Evolutionary conservation across 1,140 invertebrate genomes (phyloP), one percentile per base, ranked within the genome.

Genomic region (Drosophila sp.): DNA sequence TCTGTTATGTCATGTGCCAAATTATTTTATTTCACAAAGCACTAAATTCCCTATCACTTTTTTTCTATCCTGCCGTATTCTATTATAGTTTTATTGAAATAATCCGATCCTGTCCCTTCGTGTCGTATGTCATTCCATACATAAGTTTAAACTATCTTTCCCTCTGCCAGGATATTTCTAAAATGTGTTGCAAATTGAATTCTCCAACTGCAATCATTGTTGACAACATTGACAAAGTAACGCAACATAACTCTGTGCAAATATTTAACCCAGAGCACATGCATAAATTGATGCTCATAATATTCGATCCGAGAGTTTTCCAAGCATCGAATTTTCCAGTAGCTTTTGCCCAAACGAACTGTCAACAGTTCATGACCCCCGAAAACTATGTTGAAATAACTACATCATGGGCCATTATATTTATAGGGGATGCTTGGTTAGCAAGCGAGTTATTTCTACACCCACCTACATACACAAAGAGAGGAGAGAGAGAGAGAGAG

Each of bases 361-460:
- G 54, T 66, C 62, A 45, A 51, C 62, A 59, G 46, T 59, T 53
- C 66, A 62, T 38, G 38, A 54, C 21, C 38, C 29, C 11, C 21
- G 32, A 13, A 29, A 62, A 54, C 58, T 27, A 36, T 50, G 32
- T 27, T n/a, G 45, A 66, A 59, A 27, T 36, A 72, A 53, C 38
- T 58, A 45, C 29, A 72, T 65, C 36, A 36, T 57, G 18, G 46
- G 45, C 45, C 54, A 72, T 67, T 67, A 67, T 67, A n/a, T n/a
- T n/a, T n/a, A 54, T 50, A 48, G 32, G 8, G 36, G n/a, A 34
- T 64, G 45, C 29, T 48, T n/a, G 66, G 34, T 72, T 72, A 57
- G 45, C 34, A 57, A 45, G 41, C 38, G 25, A 56, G 40, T 34
- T 51, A 56, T 51, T 58, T 64, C 29, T 11, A 27, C 61, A 58